A percentile compares a stretch with the other conserved stretches of the same genome.
These are phyloP conservation scores for Thunnus thynnus DNA, from an alignment of 2,113 vertebrate genomes.

Conservation along the genomic window DNA sequence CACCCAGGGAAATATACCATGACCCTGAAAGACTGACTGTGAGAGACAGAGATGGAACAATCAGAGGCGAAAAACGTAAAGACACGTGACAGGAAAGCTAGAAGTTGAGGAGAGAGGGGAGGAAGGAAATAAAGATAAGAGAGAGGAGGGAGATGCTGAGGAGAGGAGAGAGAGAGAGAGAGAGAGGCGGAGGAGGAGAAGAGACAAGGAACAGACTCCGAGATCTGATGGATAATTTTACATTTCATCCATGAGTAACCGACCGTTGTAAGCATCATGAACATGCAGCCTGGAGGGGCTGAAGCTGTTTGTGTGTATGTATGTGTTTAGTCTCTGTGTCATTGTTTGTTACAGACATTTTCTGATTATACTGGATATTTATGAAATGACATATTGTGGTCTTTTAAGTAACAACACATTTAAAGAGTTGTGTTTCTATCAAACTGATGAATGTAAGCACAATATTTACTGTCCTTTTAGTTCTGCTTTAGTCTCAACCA, in stretches of 20 bases:
- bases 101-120: neutral
- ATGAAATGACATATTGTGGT: neutral
- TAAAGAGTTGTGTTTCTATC: no score
- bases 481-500: no score
- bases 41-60: constrained; percentile 38
- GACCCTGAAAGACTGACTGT: constrained; percentile 47
- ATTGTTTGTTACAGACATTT: neutral
- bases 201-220: neutral
- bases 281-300: constrained; percentile 21
- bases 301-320: constrained; percentile 5
- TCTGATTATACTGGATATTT: neutral
- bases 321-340: neutral
- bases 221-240: constrained; percentile 39
- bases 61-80: constrained; percentile 24
- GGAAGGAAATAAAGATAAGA: neutral
- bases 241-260: constrained; percentile 42
- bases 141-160: neutral
- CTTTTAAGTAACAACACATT: no score
- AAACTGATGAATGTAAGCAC: no score
- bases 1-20: constrained; percentile 73
- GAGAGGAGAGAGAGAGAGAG: no score
- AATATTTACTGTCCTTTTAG: no score
- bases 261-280: constrained; percentile 26
- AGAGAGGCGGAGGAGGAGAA: neutral
- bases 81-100: neutral